These are phyloP conservation scores for Poeciliopsis turneri DNA, from an alignment of 2,797 vertebrate species.

Conservation along the genomic window DNA sequence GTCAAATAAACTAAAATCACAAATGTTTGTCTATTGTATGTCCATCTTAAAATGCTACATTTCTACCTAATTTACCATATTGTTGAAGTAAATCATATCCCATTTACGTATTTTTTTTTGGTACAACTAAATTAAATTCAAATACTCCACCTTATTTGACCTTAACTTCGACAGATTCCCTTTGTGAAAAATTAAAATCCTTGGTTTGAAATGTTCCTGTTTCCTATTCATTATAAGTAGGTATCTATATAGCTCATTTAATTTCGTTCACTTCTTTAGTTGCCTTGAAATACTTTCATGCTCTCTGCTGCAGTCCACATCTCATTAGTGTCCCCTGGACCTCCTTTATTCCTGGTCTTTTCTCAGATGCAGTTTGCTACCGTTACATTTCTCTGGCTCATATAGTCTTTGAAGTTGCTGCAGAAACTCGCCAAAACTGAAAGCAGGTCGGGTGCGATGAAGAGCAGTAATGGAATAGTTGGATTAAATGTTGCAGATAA, in stretches of 20 bases:
- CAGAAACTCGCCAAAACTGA: background rate
- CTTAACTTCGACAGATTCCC: background rate
- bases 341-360: background rate
- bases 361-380: background rate
- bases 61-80: background rate
- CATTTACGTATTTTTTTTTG: background rate
- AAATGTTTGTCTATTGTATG: background rate
- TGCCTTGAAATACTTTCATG: background rate
- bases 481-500: background rate
- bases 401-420: background rate
- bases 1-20: background rate
- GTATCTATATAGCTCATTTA: background rate
- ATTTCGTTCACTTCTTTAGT: background rate
- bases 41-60: background rate
- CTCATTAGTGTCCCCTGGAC: background rate
- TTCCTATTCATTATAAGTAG: background rate
- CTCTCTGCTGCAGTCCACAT: background rate
- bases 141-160: background rate
- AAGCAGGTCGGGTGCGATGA: background rate
- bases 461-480: background rate
- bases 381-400: background rate
- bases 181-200: background rate
- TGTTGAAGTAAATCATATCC: background rate
- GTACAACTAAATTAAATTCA: background rate
- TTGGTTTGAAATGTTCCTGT: background rate